A percentile compares a stretch with the other conserved stretches of the same genome.
These are phyloP conservation scores for Pseudochirops cupreus DNA, from an alignment of 2,797 vertebrate genomes.

Conservation along the genomic window DNA sequence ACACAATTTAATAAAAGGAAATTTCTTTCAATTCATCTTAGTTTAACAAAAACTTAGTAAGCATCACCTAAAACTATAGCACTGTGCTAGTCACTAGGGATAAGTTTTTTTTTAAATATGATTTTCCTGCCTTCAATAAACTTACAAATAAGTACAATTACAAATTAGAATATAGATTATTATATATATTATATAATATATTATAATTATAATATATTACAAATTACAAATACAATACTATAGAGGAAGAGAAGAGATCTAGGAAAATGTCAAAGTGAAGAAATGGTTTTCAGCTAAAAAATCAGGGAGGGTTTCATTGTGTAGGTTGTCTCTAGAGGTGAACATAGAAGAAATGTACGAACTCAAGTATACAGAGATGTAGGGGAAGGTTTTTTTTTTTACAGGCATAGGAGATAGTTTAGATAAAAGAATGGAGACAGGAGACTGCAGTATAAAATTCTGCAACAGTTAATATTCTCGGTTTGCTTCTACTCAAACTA, in stretches of 20 bases:
- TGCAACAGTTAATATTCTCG: neutral
- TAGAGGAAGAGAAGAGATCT: neutral
- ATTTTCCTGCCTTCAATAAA: neutral
- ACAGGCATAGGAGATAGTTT: neutral
- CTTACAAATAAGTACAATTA: neutral
- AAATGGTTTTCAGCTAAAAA: neutral
- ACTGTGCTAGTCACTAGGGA: neutral
- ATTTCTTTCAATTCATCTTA: slow-evolving; percentile 7
- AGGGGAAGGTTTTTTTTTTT: neutral
- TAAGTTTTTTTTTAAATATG: neutral
- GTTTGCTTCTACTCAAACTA: neutral
- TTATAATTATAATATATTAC: too few relatives aligned
- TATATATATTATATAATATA: too few relatives aligned
- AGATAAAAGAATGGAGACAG: neutral
- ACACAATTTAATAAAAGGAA: neutral
- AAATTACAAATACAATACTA: neutral
- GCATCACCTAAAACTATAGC: neutral
- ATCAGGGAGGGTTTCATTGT: neutral
- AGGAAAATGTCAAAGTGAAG: neutral
- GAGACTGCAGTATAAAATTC: neutral
- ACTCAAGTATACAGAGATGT: neutral
- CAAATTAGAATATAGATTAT: too few relatives aligned
- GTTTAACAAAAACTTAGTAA: neutral
- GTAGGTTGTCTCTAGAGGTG: neutral
- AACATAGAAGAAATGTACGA: neutral